phyloP scores from a whole-genome alignment of 2,113 vertebrate species.

The Rhadina sibilatrix region DNA sequence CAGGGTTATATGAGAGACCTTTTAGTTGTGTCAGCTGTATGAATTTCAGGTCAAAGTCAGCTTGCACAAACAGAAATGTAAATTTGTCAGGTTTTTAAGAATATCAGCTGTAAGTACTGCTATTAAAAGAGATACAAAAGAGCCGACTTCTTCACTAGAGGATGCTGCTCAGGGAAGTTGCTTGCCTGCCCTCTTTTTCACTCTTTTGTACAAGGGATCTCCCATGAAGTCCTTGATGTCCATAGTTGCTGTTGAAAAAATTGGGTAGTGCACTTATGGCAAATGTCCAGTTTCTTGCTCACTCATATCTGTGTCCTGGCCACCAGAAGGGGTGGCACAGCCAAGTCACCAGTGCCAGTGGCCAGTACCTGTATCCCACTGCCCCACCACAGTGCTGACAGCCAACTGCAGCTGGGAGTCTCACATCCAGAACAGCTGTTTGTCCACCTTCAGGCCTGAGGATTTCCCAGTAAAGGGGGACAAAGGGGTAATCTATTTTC shows the following conservation, averaged over 20 bases:
- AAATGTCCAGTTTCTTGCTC: background rate
- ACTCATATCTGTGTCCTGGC: background rate
- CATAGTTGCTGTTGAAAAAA: background rate
- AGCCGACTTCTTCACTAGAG: background rate
- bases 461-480: background rate
- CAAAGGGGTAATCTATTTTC: background rate
- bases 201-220: background rate
- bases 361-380: background rate
- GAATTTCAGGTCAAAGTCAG: background rate
- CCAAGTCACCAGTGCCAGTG: background rate
- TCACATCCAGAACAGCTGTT: background rate
- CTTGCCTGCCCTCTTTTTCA: background rate
- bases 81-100: background rate
- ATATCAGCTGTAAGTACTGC: background rate
- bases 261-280: accelerated
- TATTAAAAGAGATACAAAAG: background rate
- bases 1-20: background rate
- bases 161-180: background rate
- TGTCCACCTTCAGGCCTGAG: background rate
- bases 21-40: background rate
- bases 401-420: background rate
- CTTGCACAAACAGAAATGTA: background rate
- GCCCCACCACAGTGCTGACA: background rate
- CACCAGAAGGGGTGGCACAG: background rate
- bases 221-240: background rate